Base-by-base conservation (phyloP, 2,797 vertebrate genomes). In the Semotilus atromaculatus region DNA sequence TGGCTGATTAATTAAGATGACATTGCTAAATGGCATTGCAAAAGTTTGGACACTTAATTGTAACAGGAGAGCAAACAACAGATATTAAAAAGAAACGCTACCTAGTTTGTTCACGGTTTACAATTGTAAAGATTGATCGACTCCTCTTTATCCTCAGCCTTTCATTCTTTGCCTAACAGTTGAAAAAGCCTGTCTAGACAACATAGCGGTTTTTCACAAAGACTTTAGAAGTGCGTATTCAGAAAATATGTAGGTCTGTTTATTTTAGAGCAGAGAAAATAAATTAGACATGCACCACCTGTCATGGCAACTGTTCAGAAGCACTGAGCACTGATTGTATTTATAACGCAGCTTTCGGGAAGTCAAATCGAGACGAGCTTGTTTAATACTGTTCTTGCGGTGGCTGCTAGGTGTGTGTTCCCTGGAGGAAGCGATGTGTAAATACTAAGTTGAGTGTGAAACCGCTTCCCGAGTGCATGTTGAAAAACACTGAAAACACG, bases 1-100 rank as follows among this genome's bases (percentile, higher is more conserved):
- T 80, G 86, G 81, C 87, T 90, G 91, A 93, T 88, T 91, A 88
- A 90, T 92, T 88, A 90, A 86, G 48, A 83, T 83, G 82, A 73
- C 79, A 51, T 91, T 88, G 67, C 82, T 85, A 86, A 92, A 92
- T 89, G 86, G 72, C 77, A 88, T 43, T 82, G 84, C 62, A 86
- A 74, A 85, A 71, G 81, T 88, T 88, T 87, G 74, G 82, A 83
- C 84, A 88, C 70, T 66, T 83, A 51, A 84, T 81, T 81, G 43
- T 83, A 84, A 78, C 66, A 23, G 73, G 70, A 87, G 60, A 83
- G 67, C 45, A 71, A 86, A 80, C 80, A 87, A 74, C 11, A 29
- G 79, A 81, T 66, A 58, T 53, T 36, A 60, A 79, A 26, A 73
- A 76, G 62, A 77, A 80, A 40, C 18, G 2, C 14, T 8, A 26